Conservation (phyloP, 2,113 vertebrate genomes). For the Ciconia maguari region DNA sequence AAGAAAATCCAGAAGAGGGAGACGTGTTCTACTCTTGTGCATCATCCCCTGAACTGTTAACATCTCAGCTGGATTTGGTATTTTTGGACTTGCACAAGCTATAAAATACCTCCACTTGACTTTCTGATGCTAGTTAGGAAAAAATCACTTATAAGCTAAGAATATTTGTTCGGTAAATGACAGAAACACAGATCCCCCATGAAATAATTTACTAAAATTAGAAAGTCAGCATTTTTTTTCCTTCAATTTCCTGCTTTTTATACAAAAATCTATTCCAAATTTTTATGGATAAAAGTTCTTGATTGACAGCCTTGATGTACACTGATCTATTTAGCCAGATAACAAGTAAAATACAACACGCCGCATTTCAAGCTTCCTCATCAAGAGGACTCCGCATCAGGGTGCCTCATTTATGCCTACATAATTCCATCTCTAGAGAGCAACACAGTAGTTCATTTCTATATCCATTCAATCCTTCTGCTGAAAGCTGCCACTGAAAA, state of each 20-base stretch:
- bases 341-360: background rate
- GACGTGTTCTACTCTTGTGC: background rate
- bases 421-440: background rate
- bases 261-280: background rate
- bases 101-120: background rate
- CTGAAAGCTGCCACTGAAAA: constrained; percentile 25
- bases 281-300: background rate
- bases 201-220: background rate
- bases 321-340: background rate
- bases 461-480: background rate
- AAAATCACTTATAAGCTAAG: background rate
- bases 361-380: background rate
- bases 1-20: background rate
- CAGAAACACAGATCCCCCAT: background rate
- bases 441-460: constrained; percentile 8
- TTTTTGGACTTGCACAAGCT: background rate
- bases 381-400: background rate
- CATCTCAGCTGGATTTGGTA: background rate
- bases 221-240: background rate
- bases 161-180: background rate
- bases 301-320: background rate
- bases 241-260: background rate
- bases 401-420: background rate
- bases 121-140: background rate
- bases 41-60: background rate